A percentile compares a stretch with the other conserved stretches of the same genome.
Conservation (phyloP, 2,888 invertebrate species). For the Palloptera scutellata region DNA sequence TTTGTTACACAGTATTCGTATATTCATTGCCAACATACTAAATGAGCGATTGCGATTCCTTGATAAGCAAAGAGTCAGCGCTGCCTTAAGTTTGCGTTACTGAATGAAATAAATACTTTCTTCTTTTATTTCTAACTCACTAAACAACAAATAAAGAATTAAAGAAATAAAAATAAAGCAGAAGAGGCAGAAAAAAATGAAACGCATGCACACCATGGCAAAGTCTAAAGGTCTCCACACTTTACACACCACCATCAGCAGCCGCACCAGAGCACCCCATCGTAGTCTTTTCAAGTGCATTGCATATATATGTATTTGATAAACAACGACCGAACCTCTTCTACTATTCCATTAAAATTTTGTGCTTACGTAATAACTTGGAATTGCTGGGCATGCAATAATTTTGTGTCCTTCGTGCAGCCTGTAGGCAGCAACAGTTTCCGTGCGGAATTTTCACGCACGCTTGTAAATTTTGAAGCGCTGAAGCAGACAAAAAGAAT, state of each 20-base stretch:
- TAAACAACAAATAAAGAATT: too few relatives aligned
- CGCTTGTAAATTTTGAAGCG: conserved; percentile 49
- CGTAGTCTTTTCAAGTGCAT: conserved; percentile 22
- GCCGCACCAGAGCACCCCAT: not conserved
- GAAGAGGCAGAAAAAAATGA: too few relatives aligned
- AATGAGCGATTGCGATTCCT: conserved; percentile 36
- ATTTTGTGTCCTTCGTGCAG: conserved; percentile 27
- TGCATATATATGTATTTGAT: conserved; percentile 19
- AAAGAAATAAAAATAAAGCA: too few relatives aligned
- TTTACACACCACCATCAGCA: too few relatives aligned
- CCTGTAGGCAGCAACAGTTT: conserved; percentile 28
- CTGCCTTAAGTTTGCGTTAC: conserved; percentile 45
- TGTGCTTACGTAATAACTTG: conserved; percentile 52
- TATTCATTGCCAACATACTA: conserved; percentile 12
- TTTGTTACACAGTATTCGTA: too few relatives aligned
- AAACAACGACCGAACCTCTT: conserved; percentile 38
- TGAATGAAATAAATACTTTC: conserved; percentile 46
- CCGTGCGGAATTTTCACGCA: conserved; percentile 56
- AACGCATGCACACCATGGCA: too few relatives aligned
- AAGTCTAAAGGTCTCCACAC: too few relatives aligned
- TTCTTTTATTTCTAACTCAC: too few relatives aligned
- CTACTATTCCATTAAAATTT: too few relatives aligned
- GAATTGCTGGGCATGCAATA: conserved; percentile 25
- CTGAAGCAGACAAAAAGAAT: conserved; percentile 39
- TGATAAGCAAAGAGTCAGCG: conserved; percentile 21